Conservation (phyloP, 2,113 vertebrate genomes). For the Orycteropus afer region DNA sequence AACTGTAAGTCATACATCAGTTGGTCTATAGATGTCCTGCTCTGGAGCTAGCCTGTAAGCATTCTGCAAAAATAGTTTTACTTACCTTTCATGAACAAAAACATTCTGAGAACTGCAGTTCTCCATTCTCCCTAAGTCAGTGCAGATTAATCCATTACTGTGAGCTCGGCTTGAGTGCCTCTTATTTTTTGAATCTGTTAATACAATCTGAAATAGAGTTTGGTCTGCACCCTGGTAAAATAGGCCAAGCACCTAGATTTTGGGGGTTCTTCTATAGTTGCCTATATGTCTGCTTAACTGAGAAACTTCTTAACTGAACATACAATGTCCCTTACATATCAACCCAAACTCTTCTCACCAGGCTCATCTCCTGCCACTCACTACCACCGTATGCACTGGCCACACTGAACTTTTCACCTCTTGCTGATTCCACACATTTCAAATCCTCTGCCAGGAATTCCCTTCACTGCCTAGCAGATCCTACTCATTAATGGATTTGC, state of each 20-base stretch:
- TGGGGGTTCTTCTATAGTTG: not conserved
- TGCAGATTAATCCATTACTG: not conserved
- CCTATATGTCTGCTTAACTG: not conserved
- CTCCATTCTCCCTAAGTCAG: not conserved
- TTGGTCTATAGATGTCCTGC: not conserved
- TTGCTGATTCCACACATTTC: not conserved
- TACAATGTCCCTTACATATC: not conserved
- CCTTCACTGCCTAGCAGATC: not conserved
- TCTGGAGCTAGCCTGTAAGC: not conserved
- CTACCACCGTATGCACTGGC: not conserved
- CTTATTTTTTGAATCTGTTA: not conserved
- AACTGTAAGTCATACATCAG: not conserved
- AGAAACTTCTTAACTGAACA: not conserved
- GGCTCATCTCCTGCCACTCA: not conserved
- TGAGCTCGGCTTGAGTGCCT: not conserved
- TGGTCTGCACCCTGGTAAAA: not conserved
- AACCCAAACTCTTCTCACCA: not conserved
- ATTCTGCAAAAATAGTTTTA: not conserved
- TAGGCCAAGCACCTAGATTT: not conserved
- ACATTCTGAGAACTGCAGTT: not conserved
- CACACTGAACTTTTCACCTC: not conserved
- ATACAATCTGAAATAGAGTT: not conserved
- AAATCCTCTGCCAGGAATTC: not conserved
- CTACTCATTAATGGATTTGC: not conserved
- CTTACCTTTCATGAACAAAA: not conserved